Evolutionary conservation across 1,140 invertebrate genomes (phyloP), one percentile per base, ranked within the genome.

Genomic region (Bombus sylvicola): DNA sequence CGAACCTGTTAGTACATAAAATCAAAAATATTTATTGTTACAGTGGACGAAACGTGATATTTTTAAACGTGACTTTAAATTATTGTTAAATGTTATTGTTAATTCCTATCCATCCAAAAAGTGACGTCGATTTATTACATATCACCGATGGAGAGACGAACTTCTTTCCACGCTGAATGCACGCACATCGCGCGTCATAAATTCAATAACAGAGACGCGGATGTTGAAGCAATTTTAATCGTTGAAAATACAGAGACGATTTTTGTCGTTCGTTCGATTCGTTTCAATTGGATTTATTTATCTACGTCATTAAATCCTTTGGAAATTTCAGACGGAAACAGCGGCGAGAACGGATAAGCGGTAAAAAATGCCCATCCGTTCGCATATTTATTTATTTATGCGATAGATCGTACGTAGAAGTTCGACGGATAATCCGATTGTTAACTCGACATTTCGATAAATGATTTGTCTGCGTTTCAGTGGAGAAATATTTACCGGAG

Each of bases 361-460:
- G 77, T 57, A 79, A 85, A 79, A 80, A 80, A 84, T 72, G 76
- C 76, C 83, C 83, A 79, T 84, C 66, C 53, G 76, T 10, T 79
- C 72, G 83, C 78, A 39, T 72, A 72, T 84, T 84, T 84, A 78
- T 84, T 84, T 79, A 84, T 79, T 71, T 57, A 71, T 47, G 47
- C 83, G 83, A 79, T 84, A 84, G 83, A 79, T 84, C 43, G 82
- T 39, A 43, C 78, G 84, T 66, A 62, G 83, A 84, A 79, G 76
- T 84, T 37, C 43, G n/a, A 85, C 62, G 86, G 86, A 57, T 87
- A 87, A 87, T 87, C 86, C 81, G 86, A 87, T 85, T 87, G 77
- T 87, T 80, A 81, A 85, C 82, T 80, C 69, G 86, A 87, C 83
- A 76, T 87, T 85, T 74, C 83, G 81, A 84, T 87, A 87, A 87